phyloP scores from a whole-genome alignment of 2,113 vertebrate genomes.

The Meleagris gallopavo region DNA sequence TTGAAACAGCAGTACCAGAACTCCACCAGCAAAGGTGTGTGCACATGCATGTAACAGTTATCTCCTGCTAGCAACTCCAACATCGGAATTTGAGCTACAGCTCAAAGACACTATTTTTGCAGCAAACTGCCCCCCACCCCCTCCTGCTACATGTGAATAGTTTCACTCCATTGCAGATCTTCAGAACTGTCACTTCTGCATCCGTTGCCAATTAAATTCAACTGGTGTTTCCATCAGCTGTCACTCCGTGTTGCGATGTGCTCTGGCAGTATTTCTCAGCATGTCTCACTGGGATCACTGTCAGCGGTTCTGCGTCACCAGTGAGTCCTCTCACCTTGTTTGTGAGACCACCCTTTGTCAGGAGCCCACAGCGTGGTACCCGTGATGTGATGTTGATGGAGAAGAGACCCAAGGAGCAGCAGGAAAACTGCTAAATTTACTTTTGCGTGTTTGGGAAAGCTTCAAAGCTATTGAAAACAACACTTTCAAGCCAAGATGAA shows the following conservation, averaged over 20 bases:
- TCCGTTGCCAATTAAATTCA: not conserved
- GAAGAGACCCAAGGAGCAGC: not conserved
- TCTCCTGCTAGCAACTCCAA: not conserved
- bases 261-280: not conserved
- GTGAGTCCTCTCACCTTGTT: not conserved
- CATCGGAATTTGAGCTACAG: not conserved
- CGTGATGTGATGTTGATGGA: not conserved
- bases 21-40: not conserved
- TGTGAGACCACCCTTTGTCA: not conserved
- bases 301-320: not conserved
- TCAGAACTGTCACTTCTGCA: not conserved
- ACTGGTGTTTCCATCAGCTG: not conserved
- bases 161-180: not conserved
- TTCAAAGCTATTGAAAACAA: not conserved
- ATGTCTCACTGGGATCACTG: not conserved
- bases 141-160: not conserved
- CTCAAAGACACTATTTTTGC: not conserved
- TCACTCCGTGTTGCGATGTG: not conserved
- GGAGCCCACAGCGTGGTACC: too few species aligned
- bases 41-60: not conserved
- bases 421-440: not conserved
- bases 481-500: not conserved
- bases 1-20: not conserved
- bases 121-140: not conserved
- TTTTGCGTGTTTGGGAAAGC: not conserved